Evolutionary conservation across 1,140 invertebrate species (phyloP), one percentile per base, ranked within the genome.

Genomic region (Micrasema minimum): DNA sequence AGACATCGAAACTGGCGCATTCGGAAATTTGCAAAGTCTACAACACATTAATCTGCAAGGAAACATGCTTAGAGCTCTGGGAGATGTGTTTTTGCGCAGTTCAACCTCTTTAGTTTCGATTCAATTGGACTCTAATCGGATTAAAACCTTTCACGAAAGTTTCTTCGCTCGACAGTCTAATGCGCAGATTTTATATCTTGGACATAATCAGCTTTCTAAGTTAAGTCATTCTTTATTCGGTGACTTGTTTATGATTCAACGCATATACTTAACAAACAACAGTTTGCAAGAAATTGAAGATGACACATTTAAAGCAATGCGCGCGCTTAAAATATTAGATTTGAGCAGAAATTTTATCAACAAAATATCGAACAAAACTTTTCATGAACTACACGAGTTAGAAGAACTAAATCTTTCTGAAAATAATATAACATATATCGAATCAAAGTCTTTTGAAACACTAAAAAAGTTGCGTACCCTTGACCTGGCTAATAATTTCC

Each of bases 1-100:
- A 35, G 87, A 86, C 12, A 93, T 97, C 71, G 93, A 95, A 72
- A 88, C 90, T 2, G 93, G 94, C 48, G 91, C 95, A 0, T 90
- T 99, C 73, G 88, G 90, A 23, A 93, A 90, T 1, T 81, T 98
- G 38, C 88, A 88, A 74, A 93, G 88, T 77, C 86, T 98, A n/a
- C 92, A 96, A 76, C 92, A 96, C 77, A 89, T 96, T 43, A 95
- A 96, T 84, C 83, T 96, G 16, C 93, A 95, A 78, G 90, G 92
- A 11, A 96, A 97, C 81, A 83, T 87, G 31, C 80, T 97, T 26
- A 86, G 89, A 0, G 87, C 89, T 38, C 81, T 96, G 1, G 92
- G 90, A n/a, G 92, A 95, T 78, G 88, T 95, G 20, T 93, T 96
- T 76, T 89, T 92, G 16, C 85, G 89, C 76, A 85, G 88, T 76